phyloP scores from a whole-genome alignment of 1,140 invertebrate genomes.

The Gonioctena quinquepunctata region DNA sequence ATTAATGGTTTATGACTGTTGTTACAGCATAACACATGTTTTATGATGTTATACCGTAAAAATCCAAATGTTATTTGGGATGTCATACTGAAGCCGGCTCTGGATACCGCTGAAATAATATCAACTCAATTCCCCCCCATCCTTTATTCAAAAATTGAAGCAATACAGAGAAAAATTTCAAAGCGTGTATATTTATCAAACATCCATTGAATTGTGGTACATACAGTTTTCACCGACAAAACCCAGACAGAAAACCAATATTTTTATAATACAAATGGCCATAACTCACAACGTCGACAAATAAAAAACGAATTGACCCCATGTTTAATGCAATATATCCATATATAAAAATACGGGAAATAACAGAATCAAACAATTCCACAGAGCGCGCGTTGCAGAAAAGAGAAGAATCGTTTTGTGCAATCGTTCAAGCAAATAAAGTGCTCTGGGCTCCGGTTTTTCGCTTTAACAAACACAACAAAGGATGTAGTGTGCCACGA shows the following conservation, averaged over 20 bases:
- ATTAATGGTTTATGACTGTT: too few relatives aligned
- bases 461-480: conserved; percentile 4
- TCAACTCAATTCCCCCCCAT: too few relatives aligned
- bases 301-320: background rate
- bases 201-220: too few relatives aligned
- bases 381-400: background rate
- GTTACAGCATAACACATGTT: too few relatives aligned
- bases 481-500: background rate
- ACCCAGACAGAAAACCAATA: background rate
- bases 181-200: too few relatives aligned
- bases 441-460: conserved; percentile 4
- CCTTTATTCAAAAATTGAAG: too few relatives aligned
- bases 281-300: background rate
- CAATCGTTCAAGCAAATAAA: conserved; percentile 8
- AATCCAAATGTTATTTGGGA: too few relatives aligned
- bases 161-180: too few relatives aligned
- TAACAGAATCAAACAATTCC: conserved; percentile 2
- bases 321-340: background rate
- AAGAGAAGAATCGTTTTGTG: conserved; percentile 2
- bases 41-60: too few relatives aligned
- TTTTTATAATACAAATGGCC: background rate
- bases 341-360: conserved; percentile 2
- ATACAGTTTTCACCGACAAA: too few relatives aligned
- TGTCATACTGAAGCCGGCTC: too few relatives aligned
- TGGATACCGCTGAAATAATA: too few relatives aligned